Evolutionary conservation across 2,888 invertebrate genomes (phyloP), one percentile per base, ranked within the genome.

Genomic region (Ptycholaimellus sp.): DNA sequence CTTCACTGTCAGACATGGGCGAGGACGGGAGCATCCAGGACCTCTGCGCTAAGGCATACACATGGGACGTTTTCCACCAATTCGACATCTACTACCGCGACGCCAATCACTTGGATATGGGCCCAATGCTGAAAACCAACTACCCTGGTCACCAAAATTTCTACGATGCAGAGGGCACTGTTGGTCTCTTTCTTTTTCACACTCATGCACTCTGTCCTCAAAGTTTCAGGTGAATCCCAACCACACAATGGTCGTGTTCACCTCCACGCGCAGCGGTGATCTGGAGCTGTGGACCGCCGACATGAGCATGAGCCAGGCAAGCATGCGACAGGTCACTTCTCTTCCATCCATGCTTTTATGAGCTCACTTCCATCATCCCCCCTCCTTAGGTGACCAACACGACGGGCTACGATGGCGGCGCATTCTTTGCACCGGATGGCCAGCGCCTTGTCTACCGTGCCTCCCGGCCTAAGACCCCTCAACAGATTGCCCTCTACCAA

Each of bases 381-480:
- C 19, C n/a, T 22, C 6, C 32, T 27, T 14, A 45, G 41, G 21
- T 46, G n/a, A 47, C 47, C 18, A 35, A 41, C 30, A 19, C 20
- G 9, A 23, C 42, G 17, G 47, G 47, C 18, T 47, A 47, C 37
- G 47, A 47, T 21, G 47, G 47, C 9, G 47, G 47, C 16, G 44
- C 47, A 5, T 47, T 49, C 35, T 47, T 49, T 35, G 35, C 33
- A 20, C 47, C 45, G 1, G 48, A 47, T 22, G 48, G 48, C 6
- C 38, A 40, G 19, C 44, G 45, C 23, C 32, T 47, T 9, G 39
- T 40, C 2, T 47, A 49, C 30, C 37, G 47, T 6, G 47, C 47
- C 9, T 46, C 46, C 14, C 30, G 44, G 19, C 48, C 46, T 5
- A 46, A 44, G 23, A 47, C 42, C 3, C 19, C 28, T 9, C 35